Percentiles rank a stretch among this genome's conserved stretches.
Conservation (phyloP, 2,888 invertebrate species). For the Drosophila longiperda region DNA sequence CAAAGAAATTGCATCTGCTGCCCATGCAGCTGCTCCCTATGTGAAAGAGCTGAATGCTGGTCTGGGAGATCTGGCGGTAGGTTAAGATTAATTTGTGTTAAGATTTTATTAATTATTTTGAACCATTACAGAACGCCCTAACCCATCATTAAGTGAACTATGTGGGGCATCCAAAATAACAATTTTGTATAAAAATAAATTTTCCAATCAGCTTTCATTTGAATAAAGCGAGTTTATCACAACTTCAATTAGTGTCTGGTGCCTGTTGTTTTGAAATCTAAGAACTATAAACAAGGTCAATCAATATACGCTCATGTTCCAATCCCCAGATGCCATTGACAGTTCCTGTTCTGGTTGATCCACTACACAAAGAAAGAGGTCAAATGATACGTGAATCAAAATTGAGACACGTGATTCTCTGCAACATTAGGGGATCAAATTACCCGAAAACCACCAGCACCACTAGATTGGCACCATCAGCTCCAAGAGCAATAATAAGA, state of each 20-base stretch:
- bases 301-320: conserved; percentile 44
- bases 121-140: conserved; percentile 47
- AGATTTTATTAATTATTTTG: conserved; percentile 17
- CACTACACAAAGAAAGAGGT: conserved; percentile 55
- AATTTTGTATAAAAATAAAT: conserved; percentile 31
- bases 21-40: conserved; percentile 47
- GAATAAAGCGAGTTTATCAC: conserved; percentile 66
- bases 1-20: conserved; percentile 49
- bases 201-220: conserved; percentile 49
- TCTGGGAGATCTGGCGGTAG: conserved; percentile 45
- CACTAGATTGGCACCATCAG: conserved; percentile 23
- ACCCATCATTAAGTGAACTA: conserved; percentile 34
- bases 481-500: conserved; percentile 12
- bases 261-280: conserved; percentile 65
- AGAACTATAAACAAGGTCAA: conserved; percentile 72
- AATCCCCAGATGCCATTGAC: conserved; percentile 45
- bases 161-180: neutral
- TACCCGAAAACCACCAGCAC: conserved; percentile 51
- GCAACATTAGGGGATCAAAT: conserved; percentile 74
- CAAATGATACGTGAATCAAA: conserved; percentile 67
- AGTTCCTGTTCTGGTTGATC: conserved; percentile 31
- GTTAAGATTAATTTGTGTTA: conserved; percentile 6
- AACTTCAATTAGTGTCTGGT: conserved; percentile 66
- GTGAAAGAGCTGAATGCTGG: conserved; percentile 37
- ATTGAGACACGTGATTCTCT: conserved; percentile 71